Conservation (phyloP, 2,888 invertebrate genomes). For the Onchidella celtica region DNA sequence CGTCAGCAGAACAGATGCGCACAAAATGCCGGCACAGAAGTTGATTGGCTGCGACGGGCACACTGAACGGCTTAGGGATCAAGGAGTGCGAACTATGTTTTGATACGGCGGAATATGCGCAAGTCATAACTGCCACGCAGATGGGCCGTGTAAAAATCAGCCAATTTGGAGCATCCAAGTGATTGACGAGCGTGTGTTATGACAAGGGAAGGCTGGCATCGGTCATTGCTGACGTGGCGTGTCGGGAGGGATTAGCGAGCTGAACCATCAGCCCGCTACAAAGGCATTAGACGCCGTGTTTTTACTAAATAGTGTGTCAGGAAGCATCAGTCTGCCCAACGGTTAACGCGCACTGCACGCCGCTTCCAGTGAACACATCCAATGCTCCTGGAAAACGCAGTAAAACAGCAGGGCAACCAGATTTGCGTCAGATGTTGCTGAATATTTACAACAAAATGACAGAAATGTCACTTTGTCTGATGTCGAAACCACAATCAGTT, state of each 20-base stretch:
- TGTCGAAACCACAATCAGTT: too few species aligned
- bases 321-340: conserved; percentile 15
- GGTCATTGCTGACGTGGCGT: conserved; percentile 44
- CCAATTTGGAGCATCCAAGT: conserved; percentile 50
- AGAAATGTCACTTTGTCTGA: too few species aligned
- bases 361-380: conserved; percentile 22
- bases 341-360: conserved; percentile 25
- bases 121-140: conserved; percentile 50
- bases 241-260: conserved; percentile 36
- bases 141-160: conserved; percentile 46
- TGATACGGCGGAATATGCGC: conserved; percentile 50
- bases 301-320: conserved; percentile 54
- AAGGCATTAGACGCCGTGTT: conserved; percentile 50
- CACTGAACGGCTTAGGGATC: conserved; percentile 29
- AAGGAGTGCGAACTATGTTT: conserved; percentile 45
- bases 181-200: conserved; percentile 55
- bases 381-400: background rate
- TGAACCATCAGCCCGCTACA: conserved; percentile 26
- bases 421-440: background rate
- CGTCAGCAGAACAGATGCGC: conserved; percentile 28
- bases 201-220: conserved; percentile 52
- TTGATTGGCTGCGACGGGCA: conserved; percentile 40
- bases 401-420: background rate
- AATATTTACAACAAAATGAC: too few species aligned
- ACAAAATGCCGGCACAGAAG: conserved; percentile 12